Conservation (phyloP, 2,797 vertebrate genomes). For the Aeoliscus strigatus region DNA sequence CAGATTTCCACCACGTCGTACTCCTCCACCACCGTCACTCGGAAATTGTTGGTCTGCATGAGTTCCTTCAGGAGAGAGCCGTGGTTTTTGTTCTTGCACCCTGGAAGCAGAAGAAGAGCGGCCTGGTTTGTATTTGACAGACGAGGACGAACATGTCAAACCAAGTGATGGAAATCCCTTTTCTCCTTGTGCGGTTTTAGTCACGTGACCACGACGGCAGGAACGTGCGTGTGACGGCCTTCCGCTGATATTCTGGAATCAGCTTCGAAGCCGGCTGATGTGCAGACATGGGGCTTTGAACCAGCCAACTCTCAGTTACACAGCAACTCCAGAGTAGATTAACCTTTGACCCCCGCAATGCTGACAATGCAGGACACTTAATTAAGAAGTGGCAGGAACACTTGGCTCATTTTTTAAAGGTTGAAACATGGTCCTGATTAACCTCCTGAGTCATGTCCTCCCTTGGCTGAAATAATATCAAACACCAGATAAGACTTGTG, state of each 20-base stretch:
- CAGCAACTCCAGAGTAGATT: constrained; percentile 8
- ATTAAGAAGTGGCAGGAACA: constrained; percentile 4
- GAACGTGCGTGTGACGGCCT: no score
- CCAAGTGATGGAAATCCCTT: no score
- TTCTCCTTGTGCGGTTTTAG: no score
- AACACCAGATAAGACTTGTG: no score
- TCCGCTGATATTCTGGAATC: no score
- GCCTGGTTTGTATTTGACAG: no score
- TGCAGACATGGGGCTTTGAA: background rate
- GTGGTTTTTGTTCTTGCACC: constrained; percentile 81
- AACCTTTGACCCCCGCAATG: constrained; percentile 3
- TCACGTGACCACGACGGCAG: no score
- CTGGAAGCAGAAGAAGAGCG: constrained; percentile 58
- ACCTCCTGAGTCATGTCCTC: no score
- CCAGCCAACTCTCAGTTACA: constrained; percentile 2
- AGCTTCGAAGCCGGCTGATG: no score
- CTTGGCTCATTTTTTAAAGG: constrained; percentile 1
- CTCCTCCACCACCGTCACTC: constrained; percentile 89
- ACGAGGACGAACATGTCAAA: no score
- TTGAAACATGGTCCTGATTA: background rate
- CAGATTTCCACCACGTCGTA: constrained; percentile 96
- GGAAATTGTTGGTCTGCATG: constrained; percentile 91
- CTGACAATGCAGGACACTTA: constrained; percentile 14
- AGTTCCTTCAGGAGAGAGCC: constrained; percentile 88
- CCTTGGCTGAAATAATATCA: no score